phyloP scores from a whole-genome alignment of 2,888 invertebrate species.

The Sinotaia quadrata region DNA sequence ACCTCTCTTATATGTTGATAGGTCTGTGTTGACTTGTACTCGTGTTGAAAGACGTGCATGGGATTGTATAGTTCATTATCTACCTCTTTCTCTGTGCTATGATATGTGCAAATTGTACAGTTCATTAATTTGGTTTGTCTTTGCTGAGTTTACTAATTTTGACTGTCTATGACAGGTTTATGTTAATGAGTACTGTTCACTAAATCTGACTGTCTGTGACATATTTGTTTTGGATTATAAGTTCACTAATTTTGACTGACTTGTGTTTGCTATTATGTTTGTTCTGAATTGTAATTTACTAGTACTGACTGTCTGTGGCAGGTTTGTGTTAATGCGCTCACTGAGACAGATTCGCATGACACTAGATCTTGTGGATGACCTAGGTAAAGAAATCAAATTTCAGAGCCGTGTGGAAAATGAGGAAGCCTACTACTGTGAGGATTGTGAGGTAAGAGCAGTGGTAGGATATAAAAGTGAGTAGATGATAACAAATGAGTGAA shows the following conservation, averaged over 20 bases:
- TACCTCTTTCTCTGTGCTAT: too few species aligned
- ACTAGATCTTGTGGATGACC: conserved; percentile 86
- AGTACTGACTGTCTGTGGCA: conserved; percentile 73
- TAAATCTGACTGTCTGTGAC: too few species aligned
- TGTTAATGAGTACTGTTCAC: too few species aligned
- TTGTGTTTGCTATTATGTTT: too few species aligned
- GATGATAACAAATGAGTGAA: too few species aligned
- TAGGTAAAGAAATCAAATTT: conserved; percentile 90
- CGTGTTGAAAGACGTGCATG: not conserved
- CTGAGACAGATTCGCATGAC: conserved; percentile 90
- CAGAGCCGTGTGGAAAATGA: conserved; percentile 90
- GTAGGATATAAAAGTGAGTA: too few species aligned
- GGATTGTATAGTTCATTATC: too few species aligned
- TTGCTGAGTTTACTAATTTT: not conserved
- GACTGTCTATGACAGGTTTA: not conserved
- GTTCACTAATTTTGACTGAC: too few species aligned
- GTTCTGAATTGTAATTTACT: not conserved
- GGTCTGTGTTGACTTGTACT: not conserved
- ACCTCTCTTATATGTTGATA: not conserved
- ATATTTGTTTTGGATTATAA: not conserved
- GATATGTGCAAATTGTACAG: too few species aligned
- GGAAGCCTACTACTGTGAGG: conserved; percentile 97
- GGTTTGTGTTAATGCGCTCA: conserved; percentile 86
- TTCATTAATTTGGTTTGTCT: too few species aligned
- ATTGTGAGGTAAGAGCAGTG: conserved; percentile 95